Evolutionary conservation across 2,797 vertebrate genomes (phyloP).

Genomic region (Enteromius trimaculatus): DNA sequence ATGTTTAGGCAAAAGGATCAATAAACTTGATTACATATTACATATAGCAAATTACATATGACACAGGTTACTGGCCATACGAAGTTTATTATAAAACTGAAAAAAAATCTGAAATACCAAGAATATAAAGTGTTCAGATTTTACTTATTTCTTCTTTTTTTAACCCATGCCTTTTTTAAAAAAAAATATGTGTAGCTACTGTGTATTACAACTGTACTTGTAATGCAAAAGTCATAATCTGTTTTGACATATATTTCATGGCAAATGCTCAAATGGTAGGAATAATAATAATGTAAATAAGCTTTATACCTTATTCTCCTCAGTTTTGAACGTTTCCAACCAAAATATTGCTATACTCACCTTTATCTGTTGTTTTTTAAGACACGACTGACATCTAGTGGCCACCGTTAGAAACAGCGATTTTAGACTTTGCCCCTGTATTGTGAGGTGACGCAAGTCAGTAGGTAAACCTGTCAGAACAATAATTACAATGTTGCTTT

Average conservation of each 20-base stretch:
- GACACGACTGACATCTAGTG: constrained; percentile 51
- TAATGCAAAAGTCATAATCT: not conserved
- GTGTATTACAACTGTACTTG: too few relatives aligned
- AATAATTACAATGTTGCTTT: not conserved
- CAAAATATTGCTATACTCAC: not conserved
- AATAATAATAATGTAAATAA: not conserved
- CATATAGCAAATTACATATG: too few relatives aligned
- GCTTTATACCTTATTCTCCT: not conserved
- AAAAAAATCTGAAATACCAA: too few relatives aligned
- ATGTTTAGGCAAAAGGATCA: too few relatives aligned
- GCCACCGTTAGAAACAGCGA: not conserved
- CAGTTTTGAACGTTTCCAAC: not conserved
- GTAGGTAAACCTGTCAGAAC: not conserved
- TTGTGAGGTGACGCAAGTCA: not conserved
- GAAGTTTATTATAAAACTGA: too few relatives aligned
- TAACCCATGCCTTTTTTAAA: too few relatives aligned
- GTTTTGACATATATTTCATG: not conserved
- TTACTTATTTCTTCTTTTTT: too few relatives aligned
- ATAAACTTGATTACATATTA: too few relatives aligned
- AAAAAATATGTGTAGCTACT: too few relatives aligned
- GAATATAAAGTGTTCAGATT: too few relatives aligned
- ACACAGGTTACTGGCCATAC: too few relatives aligned
- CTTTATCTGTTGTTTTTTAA: not conserved
- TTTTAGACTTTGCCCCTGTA: not conserved
- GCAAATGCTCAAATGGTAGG: not conserved